phyloP scores from a whole-genome alignment of 2,888 invertebrate species.

The Yponomeuta plumbellus region DNA sequence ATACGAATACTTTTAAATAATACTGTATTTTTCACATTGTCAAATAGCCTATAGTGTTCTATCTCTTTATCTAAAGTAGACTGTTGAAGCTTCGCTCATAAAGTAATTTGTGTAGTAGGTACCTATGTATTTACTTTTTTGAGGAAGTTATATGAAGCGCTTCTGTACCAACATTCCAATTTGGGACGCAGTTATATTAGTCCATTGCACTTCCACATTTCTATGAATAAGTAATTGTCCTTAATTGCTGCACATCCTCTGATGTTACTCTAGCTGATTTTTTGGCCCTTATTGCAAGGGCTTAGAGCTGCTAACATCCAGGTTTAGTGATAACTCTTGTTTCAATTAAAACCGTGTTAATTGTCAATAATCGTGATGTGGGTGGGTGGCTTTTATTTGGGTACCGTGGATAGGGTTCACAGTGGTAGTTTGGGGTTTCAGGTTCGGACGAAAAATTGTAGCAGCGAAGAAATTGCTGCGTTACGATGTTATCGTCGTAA shows the following conservation, averaged over 20 bases:
- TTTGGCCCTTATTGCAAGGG: constrained; percentile 6
- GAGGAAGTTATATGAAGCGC: not conserved
- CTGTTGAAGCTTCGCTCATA: too few species aligned
- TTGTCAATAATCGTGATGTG: constrained; percentile 11
- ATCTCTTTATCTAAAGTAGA: too few species aligned
- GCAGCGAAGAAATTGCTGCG: too few species aligned
- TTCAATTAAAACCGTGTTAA: constrained; percentile 10
- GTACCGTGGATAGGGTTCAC: not conserved
- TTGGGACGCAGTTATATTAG: constrained; percentile 34
- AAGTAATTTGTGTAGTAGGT: too few species aligned
- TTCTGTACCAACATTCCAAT: not conserved
- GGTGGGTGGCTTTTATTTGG: constrained; percentile 9
- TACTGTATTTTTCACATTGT: too few species aligned
- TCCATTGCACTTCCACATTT: constrained; percentile 62
- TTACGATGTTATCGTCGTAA: too few species aligned
- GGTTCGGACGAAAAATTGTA: too few species aligned
- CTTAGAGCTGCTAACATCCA: not conserved
- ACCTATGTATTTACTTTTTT: too few species aligned
- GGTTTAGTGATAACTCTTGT: not conserved
- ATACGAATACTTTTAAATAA: too few species aligned
- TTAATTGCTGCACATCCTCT: constrained; percentile 54
- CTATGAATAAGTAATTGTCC: constrained; percentile 60
- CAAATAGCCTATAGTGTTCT: too few species aligned
- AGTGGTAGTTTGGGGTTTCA: too few species aligned
- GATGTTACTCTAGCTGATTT: not conserved